A percentile compares a stretch with the other conserved stretches of the same genome.
Conservation (phyloP, 2,113 vertebrate species). For the Orthonyx spaldingii region DNA sequence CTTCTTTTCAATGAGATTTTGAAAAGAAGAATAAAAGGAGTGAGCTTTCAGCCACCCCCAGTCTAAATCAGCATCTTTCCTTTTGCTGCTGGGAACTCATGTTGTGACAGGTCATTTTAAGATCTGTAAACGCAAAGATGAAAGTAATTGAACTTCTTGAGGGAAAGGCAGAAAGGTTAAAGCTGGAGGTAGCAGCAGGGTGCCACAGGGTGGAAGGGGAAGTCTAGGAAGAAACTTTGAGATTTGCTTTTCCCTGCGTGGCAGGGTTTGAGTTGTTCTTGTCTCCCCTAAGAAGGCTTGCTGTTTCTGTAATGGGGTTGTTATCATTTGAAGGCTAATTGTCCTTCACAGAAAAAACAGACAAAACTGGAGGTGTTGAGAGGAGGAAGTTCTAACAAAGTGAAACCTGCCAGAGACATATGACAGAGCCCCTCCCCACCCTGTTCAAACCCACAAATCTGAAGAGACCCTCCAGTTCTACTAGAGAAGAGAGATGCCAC, state of each 20-base stretch:
- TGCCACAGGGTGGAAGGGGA: background rate
- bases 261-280: background rate
- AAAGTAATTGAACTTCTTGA: conserved; percentile 3
- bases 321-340: background rate
- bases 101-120: background rate
- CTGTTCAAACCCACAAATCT: background rate
- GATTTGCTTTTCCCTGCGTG: background rate
- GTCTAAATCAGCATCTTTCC: conserved; percentile 6
- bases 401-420: background rate
- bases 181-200: conserved; percentile 19
- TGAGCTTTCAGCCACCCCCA: background rate
- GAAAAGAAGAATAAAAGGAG: conserved; percentile 25
- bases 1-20: background rate
- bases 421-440: background rate
- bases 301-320: background rate
- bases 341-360: background rate
- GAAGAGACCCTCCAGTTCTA: background rate
- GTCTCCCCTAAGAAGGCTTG: background rate
- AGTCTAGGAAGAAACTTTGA: background rate
- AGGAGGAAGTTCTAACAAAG: background rate
- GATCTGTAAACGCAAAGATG: background rate
- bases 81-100: background rate
- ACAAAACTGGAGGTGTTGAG: background rate
- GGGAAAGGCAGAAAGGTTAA: conserved; percentile 10
- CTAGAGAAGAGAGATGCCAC: background rate